Conservation (phyloP, 92 coral and sea anemone species). For the Chrysogorgia sp. region DNA sequence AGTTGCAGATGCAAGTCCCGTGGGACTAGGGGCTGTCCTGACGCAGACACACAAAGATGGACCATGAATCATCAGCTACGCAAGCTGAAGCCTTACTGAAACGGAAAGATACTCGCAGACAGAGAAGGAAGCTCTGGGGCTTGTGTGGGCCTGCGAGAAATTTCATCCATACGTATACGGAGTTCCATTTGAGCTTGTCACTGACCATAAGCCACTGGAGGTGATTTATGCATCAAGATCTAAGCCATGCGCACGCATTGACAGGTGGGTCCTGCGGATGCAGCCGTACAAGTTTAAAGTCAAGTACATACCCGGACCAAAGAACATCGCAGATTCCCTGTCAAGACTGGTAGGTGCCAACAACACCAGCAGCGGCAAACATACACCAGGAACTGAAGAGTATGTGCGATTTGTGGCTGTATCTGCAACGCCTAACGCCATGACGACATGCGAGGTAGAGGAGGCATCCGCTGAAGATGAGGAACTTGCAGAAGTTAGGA, state of each 20-base stretch:
- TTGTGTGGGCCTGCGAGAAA: slow-evolving; percentile 53
- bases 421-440: no score
- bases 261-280: slow-evolving; percentile 56
- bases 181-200: slow-evolving; percentile 51
- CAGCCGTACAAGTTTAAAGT: slow-evolving; percentile 60
- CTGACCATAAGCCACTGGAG: slow-evolving; percentile 67
- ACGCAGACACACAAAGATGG: slow-evolving; percentile 40
- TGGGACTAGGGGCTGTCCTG: slow-evolving; percentile 57
- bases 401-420: no score
- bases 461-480: no score
- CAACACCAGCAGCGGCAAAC: no score
- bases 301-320: no score
- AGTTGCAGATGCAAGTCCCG: slow-evolving; percentile 65
- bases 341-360: no score
- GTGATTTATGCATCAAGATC: slow-evolving; percentile 56
- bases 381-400: no score
- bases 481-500: no score
- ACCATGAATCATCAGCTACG: slow-evolving; percentile 41
- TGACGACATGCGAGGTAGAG: no score
- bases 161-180: slow-evolving; percentile 57
- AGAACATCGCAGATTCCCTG: no score
- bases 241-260: slow-evolving; percentile 50
- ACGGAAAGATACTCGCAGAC: slow-evolving; percentile 62
- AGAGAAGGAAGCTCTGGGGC: slow-evolving; percentile 51
- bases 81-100: slow-evolving; percentile 54